These are phyloP conservation scores for Exephanes ischioxanthus DNA, from an alignment of 2,888 invertebrate species.

Conservation along the genomic window DNA sequence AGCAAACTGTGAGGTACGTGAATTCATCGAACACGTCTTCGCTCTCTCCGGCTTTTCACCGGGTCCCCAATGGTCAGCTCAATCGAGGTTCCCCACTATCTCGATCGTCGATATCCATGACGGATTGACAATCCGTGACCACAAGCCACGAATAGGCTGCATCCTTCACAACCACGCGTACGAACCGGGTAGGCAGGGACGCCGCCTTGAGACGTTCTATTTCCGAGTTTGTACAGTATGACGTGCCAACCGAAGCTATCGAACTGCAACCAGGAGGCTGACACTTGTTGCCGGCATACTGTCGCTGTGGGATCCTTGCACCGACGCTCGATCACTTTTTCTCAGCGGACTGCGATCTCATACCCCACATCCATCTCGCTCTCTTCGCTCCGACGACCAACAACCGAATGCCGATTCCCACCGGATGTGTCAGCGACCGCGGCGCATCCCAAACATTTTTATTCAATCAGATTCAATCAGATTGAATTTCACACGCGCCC, in stretches of 20 bases:
- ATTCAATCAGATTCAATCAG: slow-evolving; percentile 22
- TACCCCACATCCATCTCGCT: background rate
- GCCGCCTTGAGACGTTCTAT: slow-evolving; percentile 1
- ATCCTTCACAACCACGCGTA: background rate
- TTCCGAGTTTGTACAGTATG: slow-evolving; percentile 1
- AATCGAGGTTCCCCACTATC: background rate
- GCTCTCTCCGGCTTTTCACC: background rate
- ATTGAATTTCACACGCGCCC: background rate
- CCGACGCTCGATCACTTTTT: slow-evolving; percentile 29
- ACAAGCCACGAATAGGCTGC: background rate
- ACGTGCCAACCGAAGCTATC: slow-evolving; percentile 14
- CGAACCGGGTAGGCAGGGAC: background rate
- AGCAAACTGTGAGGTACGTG: background rate
- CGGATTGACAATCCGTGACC: background rate
- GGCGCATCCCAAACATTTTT: slow-evolving; percentile 20
- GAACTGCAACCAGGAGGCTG: slow-evolving; percentile 29
- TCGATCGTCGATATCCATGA: background rate
- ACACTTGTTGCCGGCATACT: slow-evolving; percentile 58
- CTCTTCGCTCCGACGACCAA: background rate
- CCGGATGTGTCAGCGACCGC: background rate
- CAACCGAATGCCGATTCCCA: background rate
- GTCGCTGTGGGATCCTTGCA: slow-evolving; percentile 6
- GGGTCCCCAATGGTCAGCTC: background rate
- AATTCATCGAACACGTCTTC: background rate
- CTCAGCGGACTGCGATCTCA: slow-evolving; percentile 6